Evolutionary conservation across 2,888 invertebrate genomes (phyloP).

Genomic region (Globia sparganii): DNA sequence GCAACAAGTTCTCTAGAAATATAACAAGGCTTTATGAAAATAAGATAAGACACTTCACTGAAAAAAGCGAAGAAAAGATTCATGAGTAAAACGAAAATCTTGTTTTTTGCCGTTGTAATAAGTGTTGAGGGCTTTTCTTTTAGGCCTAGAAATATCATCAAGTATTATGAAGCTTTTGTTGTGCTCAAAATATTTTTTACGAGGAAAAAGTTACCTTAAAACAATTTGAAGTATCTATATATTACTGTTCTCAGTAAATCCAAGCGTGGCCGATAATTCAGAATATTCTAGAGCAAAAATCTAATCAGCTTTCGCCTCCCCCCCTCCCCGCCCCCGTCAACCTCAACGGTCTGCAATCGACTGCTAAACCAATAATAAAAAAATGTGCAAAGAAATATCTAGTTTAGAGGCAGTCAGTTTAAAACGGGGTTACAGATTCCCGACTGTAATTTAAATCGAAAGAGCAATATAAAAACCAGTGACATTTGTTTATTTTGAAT

Average conservation of each 20-base stretch:
- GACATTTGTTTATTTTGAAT: neutral
- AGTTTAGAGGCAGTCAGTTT: neutral
- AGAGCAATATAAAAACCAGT: neutral
- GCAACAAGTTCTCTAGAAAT: conserved; percentile 53
- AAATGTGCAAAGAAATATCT: conserved; percentile 23
- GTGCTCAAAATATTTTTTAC: neutral
- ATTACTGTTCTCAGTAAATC: neutral
- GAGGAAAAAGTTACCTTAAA: neutral
- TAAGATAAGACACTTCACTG: conserved; percentile 45
- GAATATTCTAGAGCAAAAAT: conserved; percentile 13
- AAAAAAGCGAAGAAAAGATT: conserved; percentile 31
- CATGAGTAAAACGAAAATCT: conserved; percentile 35
- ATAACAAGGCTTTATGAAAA: conserved; percentile 46
- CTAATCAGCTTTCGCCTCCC: neutral
- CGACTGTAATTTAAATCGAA: neutral
- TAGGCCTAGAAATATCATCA: neutral
- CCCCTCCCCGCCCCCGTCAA: neutral
- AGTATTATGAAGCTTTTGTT: neutral
- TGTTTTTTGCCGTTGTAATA: conserved; percentile 17
- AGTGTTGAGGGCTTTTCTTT: conserved; percentile 22
- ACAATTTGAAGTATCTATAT: neutral
- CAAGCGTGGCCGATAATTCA: neutral
- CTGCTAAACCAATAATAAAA: conserved; percentile 16
- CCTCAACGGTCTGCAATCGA: neutral
- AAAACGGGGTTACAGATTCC: conserved; percentile 12